A percentile compares a stretch with the other conserved stretches of the same genome.
Conservation (phyloP, 2,797 vertebrate genomes). For the Vipera latastei region DNA sequence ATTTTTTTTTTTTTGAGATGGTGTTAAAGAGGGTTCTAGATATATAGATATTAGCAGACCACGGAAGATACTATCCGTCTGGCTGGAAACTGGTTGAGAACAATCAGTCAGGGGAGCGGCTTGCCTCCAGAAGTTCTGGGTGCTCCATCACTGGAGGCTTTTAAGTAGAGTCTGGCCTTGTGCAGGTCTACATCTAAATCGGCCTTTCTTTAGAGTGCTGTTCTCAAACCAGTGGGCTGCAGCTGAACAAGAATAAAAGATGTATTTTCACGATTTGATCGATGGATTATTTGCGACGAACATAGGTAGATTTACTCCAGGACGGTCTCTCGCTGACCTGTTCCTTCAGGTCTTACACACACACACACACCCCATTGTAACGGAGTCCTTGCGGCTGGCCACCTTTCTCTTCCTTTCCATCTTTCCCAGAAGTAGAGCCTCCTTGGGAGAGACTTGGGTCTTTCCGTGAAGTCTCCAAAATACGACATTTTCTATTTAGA, state of each 20-base stretch:
- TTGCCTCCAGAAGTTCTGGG: neutral
- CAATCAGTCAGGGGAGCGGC: neutral
- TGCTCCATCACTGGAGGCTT: no score
- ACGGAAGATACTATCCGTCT: neutral
- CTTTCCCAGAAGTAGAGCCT: no score
- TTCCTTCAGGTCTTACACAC: neutral
- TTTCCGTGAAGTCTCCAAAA: no score
- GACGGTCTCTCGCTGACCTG: neutral
- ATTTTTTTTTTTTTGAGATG: neutral
- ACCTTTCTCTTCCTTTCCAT: no score
- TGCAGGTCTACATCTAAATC: neutral
- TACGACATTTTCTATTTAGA: no score
- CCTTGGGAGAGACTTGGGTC: no score
- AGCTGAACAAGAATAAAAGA: neutral
- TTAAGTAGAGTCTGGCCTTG: no score
- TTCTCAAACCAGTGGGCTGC: neutral
- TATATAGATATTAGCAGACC: neutral
- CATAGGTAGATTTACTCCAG: no score
- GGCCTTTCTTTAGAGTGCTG: neutral
- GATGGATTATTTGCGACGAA: neutral
- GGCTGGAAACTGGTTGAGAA: neutral
- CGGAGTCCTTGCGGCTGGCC: neutral
- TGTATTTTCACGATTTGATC: neutral
- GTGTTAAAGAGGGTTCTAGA: neutral
- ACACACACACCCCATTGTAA: neutral